Evolutionary conservation across 2,797 vertebrate species (phyloP).

Genomic region (Gadopsis marmoratus): DNA sequence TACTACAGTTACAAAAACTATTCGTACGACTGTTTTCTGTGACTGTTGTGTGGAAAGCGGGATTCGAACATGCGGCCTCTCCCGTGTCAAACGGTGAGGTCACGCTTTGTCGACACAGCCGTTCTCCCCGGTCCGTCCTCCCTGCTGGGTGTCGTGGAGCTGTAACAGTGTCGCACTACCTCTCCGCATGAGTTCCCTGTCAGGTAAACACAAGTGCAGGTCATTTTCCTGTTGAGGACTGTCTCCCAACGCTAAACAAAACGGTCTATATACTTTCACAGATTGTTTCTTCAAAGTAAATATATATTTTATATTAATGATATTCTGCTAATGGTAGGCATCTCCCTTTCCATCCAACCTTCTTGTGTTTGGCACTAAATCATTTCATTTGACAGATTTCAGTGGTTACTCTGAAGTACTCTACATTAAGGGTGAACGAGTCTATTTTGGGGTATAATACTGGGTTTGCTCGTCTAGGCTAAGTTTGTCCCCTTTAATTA

Average conservation of each 20-base stretch:
- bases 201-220: constrained; percentile 21
- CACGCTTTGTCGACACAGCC: neutral
- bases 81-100: neutral
- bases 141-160: neutral
- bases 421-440: neutral
- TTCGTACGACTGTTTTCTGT: neutral
- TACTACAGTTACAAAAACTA: neutral
- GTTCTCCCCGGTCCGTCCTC: neutral
- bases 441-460: neutral
- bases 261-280: neutral
- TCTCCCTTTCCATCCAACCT: neutral
- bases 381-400: neutral
- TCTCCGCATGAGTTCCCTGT: constrained; percentile 12
- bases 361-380: constrained; percentile 9
- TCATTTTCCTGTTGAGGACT: neutral
- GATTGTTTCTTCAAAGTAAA: neutral
- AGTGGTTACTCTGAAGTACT: neutral
- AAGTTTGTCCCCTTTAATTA: constrained; percentile 29
- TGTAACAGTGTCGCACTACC: neutral
- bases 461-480: neutral
- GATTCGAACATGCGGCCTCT: neutral
- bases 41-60: neutral
- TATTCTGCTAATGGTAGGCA: neutral
- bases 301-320: too few relatives aligned
- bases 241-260: neutral